Conservation (phyloP, 1,140 invertebrate genomes). For the Eufriesea mexicana region DNA sequence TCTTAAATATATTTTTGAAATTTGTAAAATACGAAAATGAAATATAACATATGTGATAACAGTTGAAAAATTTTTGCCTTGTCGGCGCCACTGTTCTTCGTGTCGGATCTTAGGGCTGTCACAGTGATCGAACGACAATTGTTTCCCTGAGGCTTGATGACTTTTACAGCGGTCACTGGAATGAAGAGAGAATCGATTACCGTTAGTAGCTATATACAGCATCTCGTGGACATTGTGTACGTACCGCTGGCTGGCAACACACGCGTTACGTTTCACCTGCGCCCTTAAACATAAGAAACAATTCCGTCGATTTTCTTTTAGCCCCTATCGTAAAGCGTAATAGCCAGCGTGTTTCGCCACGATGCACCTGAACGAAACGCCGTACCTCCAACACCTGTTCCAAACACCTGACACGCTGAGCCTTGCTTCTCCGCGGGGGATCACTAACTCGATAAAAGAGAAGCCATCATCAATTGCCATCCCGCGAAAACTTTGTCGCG, state of each 20-base stretch:
- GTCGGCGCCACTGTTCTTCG: too few relatives aligned
- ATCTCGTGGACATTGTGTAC: background rate
- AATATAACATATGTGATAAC: too few relatives aligned
- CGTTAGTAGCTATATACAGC: background rate
- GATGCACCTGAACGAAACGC: constrained; percentile 52
- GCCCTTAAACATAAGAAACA: constrained; percentile 21
- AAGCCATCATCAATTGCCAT: constrained; percentile 20
- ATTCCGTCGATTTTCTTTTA: constrained; percentile 38
- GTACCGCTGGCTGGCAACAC: background rate
- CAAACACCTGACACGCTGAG: constrained; percentile 57
- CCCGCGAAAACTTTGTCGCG: background rate
- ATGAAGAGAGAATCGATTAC: constrained; percentile 3
- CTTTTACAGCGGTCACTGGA: background rate
- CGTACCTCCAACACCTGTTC: constrained; percentile 63
- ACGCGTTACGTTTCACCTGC: constrained; percentile 24
- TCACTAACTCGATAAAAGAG: constrained; percentile 6
- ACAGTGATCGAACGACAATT: background rate
- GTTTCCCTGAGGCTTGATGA: background rate
- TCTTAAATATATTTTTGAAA: too few relatives aligned
- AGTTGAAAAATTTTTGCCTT: background rate
- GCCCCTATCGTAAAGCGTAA: constrained; percentile 35
- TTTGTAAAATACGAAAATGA: too few relatives aligned
- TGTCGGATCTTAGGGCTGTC: background rate
- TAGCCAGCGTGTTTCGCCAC: constrained; percentile 43
- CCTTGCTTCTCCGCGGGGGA: constrained; percentile 55